phyloP scores from a whole-genome alignment of 2,888 invertebrate species.

The Marronus borbonicus region DNA sequence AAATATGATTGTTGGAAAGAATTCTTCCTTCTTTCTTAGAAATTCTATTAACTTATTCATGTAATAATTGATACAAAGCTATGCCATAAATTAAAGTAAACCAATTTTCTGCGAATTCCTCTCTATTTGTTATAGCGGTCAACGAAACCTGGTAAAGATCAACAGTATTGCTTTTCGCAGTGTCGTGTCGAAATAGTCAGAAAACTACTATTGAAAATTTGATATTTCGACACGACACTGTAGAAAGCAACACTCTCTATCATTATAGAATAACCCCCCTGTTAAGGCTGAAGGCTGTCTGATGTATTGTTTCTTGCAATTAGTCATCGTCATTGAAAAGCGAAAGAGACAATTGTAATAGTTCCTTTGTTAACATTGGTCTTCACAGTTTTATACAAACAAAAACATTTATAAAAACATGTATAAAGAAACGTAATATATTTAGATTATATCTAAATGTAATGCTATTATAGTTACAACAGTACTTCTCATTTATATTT shows the following conservation, averaged over 20 bases:
- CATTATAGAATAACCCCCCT: too few relatives aligned
- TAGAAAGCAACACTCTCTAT: too few relatives aligned
- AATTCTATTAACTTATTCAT: too few relatives aligned
- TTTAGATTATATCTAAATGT: conserved; percentile 13
- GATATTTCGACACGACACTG: too few relatives aligned
- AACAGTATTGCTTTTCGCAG: too few relatives aligned
- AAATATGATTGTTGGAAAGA: too few relatives aligned
- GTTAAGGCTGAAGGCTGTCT: conserved; percentile 9
- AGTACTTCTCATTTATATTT: conserved; percentile 12
- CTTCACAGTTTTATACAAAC: conserved; percentile 6
- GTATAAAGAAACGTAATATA: neutral
- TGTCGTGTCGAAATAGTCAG: too few relatives aligned
- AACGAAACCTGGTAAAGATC: neutral
- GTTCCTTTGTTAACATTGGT: neutral
- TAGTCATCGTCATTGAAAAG: conserved; percentile 6
- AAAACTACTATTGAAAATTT: too few relatives aligned
- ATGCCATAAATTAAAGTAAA: neutral
- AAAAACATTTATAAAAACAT: conserved; percentile 9
- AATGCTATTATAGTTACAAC: neutral
- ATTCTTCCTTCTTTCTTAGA: too few relatives aligned
- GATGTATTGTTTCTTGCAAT: neutral
- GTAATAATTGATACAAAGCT: neutral
- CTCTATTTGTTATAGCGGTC: neutral
- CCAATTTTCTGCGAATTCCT: neutral
- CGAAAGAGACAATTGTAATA: neutral